A percentile compares a stretch with the other conserved stretches of the same genome.
Conservation (phyloP, 2,888 invertebrate genomes). For the Cataglyphis rosenhaueri region DNA sequence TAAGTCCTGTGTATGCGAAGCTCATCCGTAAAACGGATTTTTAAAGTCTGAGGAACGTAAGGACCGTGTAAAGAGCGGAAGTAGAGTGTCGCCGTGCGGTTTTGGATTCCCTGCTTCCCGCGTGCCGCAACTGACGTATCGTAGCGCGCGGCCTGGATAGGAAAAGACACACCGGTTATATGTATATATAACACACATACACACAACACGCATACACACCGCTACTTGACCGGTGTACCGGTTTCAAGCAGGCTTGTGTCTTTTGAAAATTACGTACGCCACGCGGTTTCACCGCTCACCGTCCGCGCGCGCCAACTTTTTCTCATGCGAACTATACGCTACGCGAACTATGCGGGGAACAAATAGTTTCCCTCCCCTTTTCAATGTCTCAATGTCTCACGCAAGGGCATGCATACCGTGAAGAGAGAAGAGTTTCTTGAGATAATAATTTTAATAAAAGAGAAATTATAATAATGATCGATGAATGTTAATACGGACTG, state of each 20-base stretch:
- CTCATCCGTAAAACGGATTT: constrained; percentile 15
- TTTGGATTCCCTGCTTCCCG: constrained; percentile 47
- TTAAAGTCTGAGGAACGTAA: not conserved
- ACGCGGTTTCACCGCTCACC: constrained; percentile 28
- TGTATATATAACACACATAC: not conserved
- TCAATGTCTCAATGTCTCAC: constrained; percentile 25
- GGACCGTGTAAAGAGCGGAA: constrained; percentile 43
- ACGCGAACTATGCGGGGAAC: constrained; percentile 18
- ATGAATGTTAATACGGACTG: not conserved
- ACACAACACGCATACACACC: not conserved
- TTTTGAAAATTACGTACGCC: constrained; percentile 30
- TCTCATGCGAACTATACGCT: constrained; percentile 28
- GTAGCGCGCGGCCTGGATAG: not conserved
- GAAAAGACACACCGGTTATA: constrained; percentile 14
- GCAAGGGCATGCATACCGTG: not conserved
- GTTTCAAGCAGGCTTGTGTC: constrained; percentile 27
- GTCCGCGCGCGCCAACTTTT: constrained; percentile 21
- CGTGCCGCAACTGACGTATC: constrained; percentile 8
- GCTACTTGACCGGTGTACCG: constrained; percentile 3
- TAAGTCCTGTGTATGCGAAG: constrained; percentile 31
- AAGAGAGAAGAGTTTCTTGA: not conserved
- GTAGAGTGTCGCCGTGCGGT: constrained; percentile 40
- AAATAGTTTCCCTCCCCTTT: constrained; percentile 6
- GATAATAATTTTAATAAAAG: constrained; percentile 7
- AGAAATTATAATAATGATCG: not conserved